These are phyloP conservation scores for Leiothrix lutea DNA, from an alignment of 2,113 vertebrate genomes.

Conservation along the genomic window DNA sequence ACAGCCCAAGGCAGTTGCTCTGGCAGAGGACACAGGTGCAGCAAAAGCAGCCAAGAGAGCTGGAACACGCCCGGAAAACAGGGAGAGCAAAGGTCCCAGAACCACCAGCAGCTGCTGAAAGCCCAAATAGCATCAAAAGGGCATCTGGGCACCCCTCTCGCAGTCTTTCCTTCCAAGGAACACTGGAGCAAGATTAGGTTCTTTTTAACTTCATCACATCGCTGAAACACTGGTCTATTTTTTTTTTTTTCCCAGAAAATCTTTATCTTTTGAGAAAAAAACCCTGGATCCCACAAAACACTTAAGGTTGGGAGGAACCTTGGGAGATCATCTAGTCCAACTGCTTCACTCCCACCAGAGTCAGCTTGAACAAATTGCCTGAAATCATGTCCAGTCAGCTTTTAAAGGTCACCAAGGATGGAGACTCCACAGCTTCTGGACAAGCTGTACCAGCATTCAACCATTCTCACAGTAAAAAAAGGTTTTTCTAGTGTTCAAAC, in stretches of 20 bases:
- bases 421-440: background rate
- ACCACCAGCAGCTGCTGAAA: background rate
- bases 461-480: background rate
- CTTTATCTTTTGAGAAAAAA: background rate
- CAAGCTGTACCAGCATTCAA: background rate
- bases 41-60: background rate
- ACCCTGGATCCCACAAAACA: background rate
- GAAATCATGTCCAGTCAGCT: background rate
- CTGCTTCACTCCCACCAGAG: background rate
- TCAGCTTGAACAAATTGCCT: background rate
- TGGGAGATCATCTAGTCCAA: background rate
- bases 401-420: background rate
- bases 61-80: background rate
- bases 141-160: background rate
- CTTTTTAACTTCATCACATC: background rate
- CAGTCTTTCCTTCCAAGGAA: background rate
- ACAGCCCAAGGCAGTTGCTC: background rate
- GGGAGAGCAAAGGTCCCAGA: background rate
- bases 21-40: background rate
- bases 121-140: background rate
- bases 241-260: background rate
- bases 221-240: background rate
- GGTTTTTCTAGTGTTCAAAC: background rate
- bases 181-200: background rate
- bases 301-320: background rate